A percentile compares a stretch with the other conserved stretches of the same genome.
Conservation (phyloP, 2,113 vertebrate genomes). For the Eonycteris spelaea region DNA sequence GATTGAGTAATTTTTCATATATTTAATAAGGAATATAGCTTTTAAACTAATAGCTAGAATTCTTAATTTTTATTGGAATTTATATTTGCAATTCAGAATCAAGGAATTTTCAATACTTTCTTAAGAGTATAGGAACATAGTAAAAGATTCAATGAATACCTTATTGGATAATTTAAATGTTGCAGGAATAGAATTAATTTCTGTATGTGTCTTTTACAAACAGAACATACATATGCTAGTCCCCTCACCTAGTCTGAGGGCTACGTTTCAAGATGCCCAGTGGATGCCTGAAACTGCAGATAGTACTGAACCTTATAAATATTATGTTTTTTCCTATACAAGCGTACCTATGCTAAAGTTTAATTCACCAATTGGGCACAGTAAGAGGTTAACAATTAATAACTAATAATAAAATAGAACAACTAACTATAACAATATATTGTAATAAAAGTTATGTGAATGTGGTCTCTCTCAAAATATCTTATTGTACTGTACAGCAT, state of each 20-base stretch:
- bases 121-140: not conserved
- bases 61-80: not conserved
- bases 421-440: not conserved
- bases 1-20: not conserved
- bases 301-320: not conserved
- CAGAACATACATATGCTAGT: not conserved
- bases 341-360: not conserved
- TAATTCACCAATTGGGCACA: not conserved
- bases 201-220: not conserved
- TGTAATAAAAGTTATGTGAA: not conserved
- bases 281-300: not conserved
- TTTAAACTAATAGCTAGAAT: not conserved
- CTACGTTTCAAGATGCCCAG: not conserved
- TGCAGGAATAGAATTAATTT: not conserved
- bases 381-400: not conserved
- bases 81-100: not conserved
- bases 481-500: not conserved
- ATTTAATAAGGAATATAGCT: not conserved
- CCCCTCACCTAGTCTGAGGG: not conserved
- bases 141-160: not conserved
- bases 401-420: not conserved
- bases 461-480: not conserved
- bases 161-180: not conserved
- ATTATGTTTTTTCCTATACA: not conserved
- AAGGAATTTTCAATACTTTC: not conserved